Base-by-base conservation (phyloP, 2,797 vertebrate genomes). In the Pelochelys cantorii region DNA sequence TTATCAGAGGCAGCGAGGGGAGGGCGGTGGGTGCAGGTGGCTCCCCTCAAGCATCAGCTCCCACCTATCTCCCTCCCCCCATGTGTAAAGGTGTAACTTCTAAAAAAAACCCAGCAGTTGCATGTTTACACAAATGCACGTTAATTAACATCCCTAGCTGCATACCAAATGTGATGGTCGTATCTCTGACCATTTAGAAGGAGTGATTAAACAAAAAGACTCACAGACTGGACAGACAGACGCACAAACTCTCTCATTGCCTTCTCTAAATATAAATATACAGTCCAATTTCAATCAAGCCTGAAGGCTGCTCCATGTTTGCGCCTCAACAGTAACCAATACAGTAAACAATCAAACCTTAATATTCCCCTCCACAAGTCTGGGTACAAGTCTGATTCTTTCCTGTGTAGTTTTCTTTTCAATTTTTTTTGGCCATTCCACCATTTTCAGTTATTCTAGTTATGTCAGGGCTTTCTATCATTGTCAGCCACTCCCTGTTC, bases 301-400 rank as follows among this genome's bases (percentile, higher is more conserved):
- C 42, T 23, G 11, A 48, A 48, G 22, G 18, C 71, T 75, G 11
- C 7, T 74, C 5, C 71, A 22, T 17, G 15, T n/a, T n/a, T n/a
- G 34, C 18, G 20, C n/a, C 65, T 68, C 71, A 48, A 25, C 37
- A 75, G 83, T 91, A 75, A 59, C 48, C 52, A 42, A 25, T 52
- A 77, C 22, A 93, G 68, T 37, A 42, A 81, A 87, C 27, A 93
- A 29, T 29, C 81, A 84, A 92, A 60, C 60, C 83, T 77, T 80
- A 27, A 2, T 34, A 7, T 86, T n/a, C 89, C 60, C 54, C 12
- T 75, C 22, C 25, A 75, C 11, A 75, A 42, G 37, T 25, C 14
- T 13, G 25, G 13, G 20, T 8, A 27, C 22, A 42, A 25, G 37
- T 4, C 7, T 7, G 5, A 20, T 11, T 75, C 37, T 27, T 85